phyloP scores from a whole-genome alignment of 2,113 vertebrate species.

The Xenus cinereus region DNA sequence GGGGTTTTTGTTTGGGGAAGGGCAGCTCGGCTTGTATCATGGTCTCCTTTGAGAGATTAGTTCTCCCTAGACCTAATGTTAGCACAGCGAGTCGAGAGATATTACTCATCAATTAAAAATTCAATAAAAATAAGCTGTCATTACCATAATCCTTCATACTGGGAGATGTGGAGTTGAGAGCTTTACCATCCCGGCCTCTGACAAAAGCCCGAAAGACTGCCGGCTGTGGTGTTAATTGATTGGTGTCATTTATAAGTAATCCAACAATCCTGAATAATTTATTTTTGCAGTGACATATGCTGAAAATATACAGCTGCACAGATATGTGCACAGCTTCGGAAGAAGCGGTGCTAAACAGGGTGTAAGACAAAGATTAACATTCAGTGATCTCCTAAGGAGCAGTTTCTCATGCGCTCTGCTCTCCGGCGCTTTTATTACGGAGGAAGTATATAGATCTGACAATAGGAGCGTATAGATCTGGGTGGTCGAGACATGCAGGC shows the following conservation, averaged over 20 bases:
- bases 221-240: conserved; percentile 56
- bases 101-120: conserved; percentile 53
- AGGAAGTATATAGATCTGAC: neutral
- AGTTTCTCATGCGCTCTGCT: neutral
- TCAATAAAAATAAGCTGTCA: conserved; percentile 34
- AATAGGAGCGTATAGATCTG: neutral
- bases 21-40: neutral
- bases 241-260: conserved; percentile 70
- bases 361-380: conserved; percentile 32
- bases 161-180: conserved; percentile 18
- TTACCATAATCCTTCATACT: conserved; percentile 50
- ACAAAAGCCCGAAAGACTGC: conserved; percentile 48
- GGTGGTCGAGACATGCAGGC: neutral
- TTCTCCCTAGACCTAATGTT: neutral
- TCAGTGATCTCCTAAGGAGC: conserved; percentile 25
- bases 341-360: neutral
- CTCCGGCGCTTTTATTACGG: neutral
- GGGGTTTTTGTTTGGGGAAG: neutral
- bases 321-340: conserved; percentile 1
- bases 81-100: neutral
- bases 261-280: conserved; percentile 73
- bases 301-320: conserved; percentile 59
- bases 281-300: conserved; percentile 64
- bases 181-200: conserved; percentile 4
- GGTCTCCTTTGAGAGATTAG: conserved; percentile 21